Evolutionary conservation across 2,113 vertebrate genomes (phyloP).

Genomic region (Gopherus evgoodei): DNA sequence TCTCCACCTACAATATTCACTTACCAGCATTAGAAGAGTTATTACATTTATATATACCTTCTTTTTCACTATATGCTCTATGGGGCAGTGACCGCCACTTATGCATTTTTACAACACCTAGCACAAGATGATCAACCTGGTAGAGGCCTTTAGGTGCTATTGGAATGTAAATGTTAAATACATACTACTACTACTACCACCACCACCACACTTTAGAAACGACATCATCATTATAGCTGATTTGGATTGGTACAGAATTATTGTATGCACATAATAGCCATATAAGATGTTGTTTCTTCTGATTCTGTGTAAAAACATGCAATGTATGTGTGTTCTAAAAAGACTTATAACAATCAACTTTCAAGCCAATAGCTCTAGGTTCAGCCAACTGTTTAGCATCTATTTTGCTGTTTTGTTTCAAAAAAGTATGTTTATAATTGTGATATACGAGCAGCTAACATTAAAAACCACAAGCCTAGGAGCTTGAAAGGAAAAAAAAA

Average conservation of each 20-base stretch:
- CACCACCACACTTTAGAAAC: background rate
- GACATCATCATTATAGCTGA: background rate
- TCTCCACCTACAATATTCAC: background rate
- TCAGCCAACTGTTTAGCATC: background rate
- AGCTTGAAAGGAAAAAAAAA: background rate
- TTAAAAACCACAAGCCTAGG: background rate
- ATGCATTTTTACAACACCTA: background rate
- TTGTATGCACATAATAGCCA: background rate
- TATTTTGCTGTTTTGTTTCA: background rate
- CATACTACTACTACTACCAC: background rate
- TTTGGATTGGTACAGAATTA: background rate
- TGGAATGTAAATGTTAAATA: background rate
- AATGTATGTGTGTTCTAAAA: background rate
- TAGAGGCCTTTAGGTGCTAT: background rate
- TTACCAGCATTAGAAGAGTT: background rate
- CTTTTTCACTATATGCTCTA: background rate
- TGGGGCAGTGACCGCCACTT: background rate
- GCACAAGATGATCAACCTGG: background rate
- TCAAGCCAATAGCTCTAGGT: background rate
- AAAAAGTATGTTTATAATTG: background rate
- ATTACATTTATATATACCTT: background rate
- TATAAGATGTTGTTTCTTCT: background rate
- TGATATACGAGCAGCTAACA: background rate
- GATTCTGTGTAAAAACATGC: background rate
- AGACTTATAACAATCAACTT: background rate